These are phyloP conservation scores for Coregonus clupeaformis DNA, from an alignment of 2,113 vertebrate species.

Conservation along the genomic window DNA sequence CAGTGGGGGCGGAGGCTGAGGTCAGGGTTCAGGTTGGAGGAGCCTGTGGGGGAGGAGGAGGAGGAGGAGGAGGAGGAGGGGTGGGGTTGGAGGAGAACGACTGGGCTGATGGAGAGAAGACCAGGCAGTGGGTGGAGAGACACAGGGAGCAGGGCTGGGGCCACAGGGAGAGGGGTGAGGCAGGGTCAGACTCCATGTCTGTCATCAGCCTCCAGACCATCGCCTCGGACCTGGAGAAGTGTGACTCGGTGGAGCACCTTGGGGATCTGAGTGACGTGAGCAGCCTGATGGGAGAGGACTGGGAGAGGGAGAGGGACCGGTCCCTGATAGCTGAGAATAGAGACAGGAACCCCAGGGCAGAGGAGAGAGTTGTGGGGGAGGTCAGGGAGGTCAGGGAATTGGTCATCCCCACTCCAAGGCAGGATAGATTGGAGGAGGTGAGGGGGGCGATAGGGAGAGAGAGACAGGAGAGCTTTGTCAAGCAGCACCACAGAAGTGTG, in stretches of 20 bases:
- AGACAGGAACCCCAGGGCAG: neutral
- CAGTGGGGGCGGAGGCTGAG: conserved; percentile 71
- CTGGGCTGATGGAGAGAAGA: conserved; percentile 68
- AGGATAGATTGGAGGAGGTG: conserved; percentile 14
- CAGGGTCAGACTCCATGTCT: conserved; percentile 72
- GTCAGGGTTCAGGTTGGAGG: conserved; percentile 25
- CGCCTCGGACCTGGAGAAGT: conserved; percentile 87
- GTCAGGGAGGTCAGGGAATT: conserved; percentile 21
- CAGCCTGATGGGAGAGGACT: conserved; percentile 54
- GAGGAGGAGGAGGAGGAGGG: conserved; percentile 31
- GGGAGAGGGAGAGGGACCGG: conserved; percentile 29
- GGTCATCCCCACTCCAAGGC: conserved; percentile 7
- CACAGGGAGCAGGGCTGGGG: conserved; percentile 67
- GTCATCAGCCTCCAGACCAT: conserved; percentile 86
- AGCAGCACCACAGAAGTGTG: conserved; percentile 79
- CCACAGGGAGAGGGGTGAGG: conserved; percentile 70
- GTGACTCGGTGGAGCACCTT: conserved; percentile 87
- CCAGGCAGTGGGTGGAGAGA: conserved; percentile 65
- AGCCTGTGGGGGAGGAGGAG: conserved; percentile 28
- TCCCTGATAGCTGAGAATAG: conserved; percentile 17
- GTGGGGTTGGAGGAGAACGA: conserved; percentile 35
- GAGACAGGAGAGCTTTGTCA: conserved; percentile 55
- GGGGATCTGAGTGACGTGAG: conserved; percentile 68
- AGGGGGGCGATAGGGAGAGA: conserved; percentile 36
- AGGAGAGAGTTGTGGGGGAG: conserved; percentile 8